phyloP scores from a whole-genome alignment of 2,888 invertebrate genomes.

The Tiliacea citrago region DNA sequence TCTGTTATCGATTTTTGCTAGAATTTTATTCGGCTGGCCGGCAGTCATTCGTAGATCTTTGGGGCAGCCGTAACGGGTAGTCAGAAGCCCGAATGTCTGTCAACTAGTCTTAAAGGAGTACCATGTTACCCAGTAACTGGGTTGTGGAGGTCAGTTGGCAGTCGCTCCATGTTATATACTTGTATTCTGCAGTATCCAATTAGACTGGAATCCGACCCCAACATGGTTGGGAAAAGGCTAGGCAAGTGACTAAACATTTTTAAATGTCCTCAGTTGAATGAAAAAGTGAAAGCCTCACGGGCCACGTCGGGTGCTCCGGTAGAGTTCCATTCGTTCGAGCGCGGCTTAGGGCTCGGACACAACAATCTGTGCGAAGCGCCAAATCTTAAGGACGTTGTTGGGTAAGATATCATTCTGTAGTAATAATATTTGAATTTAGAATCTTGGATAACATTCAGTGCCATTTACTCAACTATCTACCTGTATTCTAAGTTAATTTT shows the following conservation, averaged over 20 bases:
- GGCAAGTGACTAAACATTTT: neutral
- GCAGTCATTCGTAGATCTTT: neutral
- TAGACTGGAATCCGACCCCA: neutral
- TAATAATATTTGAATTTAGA: neutral
- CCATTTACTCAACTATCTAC: neutral
- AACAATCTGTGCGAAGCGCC: slow-evolving; percentile 95
- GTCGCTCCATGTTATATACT: neutral
- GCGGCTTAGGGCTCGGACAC: slow-evolving; percentile 93
- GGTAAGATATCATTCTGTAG: slow-evolving; percentile 81
- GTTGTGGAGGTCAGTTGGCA: neutral
- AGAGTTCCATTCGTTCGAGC: slow-evolving; percentile 94
- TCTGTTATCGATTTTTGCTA: neutral
- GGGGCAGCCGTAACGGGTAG: neutral
- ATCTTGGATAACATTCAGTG: neutral
- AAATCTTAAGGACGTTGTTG: slow-evolving; percentile 92
- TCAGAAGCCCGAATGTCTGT: neutral
- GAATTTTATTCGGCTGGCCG: neutral
- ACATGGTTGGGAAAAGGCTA: neutral
- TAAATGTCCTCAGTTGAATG: slow-evolving; percentile 89
- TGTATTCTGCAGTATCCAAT: neutral
- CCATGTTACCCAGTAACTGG: neutral
- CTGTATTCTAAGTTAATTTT: neutral
- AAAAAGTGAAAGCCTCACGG: slow-evolving; percentile 90
- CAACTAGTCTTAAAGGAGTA: neutral
- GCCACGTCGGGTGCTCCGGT: slow-evolving; percentile 90